These are phyloP conservation scores for Cichladusa arquata DNA, from an alignment of 2,113 vertebrate species.

Conservation along the genomic window DNA sequence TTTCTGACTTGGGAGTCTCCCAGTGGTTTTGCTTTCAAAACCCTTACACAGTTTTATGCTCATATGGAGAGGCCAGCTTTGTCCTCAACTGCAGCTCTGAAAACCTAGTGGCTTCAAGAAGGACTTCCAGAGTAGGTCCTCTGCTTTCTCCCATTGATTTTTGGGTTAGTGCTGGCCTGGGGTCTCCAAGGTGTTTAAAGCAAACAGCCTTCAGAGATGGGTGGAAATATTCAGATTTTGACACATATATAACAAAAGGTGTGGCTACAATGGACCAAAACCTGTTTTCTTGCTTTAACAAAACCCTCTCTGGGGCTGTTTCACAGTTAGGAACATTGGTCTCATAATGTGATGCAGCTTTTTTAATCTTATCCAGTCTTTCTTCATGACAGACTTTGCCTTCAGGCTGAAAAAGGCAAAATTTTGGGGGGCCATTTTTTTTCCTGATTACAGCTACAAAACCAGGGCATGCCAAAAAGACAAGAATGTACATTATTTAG, in stretches of 20 bases:
- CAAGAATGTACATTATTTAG: background rate
- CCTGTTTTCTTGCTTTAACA: background rate
- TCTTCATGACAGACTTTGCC: background rate
- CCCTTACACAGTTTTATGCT: background rate
- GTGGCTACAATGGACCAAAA: background rate
- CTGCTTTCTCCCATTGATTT: background rate
- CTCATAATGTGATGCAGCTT: background rate
- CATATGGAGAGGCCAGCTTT: background rate
- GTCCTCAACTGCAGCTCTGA: background rate
- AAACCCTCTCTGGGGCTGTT: background rate
- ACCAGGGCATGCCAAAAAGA: background rate
- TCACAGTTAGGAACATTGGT: accelerated
- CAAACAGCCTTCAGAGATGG: background rate
- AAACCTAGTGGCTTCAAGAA: background rate
- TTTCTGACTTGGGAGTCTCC: too few relatives aligned
- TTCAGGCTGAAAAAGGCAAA: background rate
- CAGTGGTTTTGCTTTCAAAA: too few relatives aligned
- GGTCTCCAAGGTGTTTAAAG: accelerated
- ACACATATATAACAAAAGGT: background rate
- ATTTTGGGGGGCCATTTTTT: background rate
- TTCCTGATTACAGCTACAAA: background rate
- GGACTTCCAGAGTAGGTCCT: background rate
- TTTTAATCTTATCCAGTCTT: background rate
- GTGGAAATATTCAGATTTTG: background rate
- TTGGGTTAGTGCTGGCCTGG: background rate